Evolutionary conservation across 2,888 invertebrate genomes (phyloP).

Genomic region (Blastobasis lacticolella): DNA sequence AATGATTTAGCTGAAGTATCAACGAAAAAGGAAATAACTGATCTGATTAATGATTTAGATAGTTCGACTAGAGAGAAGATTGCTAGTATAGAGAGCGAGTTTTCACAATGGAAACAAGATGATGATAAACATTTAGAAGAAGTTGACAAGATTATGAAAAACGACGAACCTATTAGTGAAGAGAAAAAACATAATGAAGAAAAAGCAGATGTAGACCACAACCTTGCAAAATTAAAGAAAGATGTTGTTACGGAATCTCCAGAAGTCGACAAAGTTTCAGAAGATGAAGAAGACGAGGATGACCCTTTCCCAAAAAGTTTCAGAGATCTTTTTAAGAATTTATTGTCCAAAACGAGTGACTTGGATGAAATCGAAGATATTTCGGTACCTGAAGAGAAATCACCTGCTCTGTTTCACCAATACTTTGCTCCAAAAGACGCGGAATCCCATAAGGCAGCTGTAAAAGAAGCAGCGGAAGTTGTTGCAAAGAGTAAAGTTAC

Average conservation of each 20-base stretch:
- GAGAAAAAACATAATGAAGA: not conserved
- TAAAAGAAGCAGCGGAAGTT: constrained; percentile 27
- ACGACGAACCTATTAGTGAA: not conserved
- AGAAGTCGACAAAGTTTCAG: too few relatives aligned
- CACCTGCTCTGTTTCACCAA: not conserved
- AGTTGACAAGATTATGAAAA: constrained; percentile 5
- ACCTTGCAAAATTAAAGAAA: too few relatives aligned
- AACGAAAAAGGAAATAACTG: too few relatives aligned
- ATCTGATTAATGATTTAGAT: not conserved
- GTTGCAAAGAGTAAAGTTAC: constrained; percentile 30
- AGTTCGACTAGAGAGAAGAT: not conserved
- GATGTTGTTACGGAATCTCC: too few relatives aligned
- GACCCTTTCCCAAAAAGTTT: constrained; percentile 9
- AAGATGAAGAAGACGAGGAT: not conserved
- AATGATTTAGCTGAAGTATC: not conserved
- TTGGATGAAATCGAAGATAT: not conserved
- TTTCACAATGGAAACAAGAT: too few relatives aligned
- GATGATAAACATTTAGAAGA: too few relatives aligned
- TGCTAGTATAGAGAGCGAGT: too few relatives aligned
- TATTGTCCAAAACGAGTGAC: not conserved
- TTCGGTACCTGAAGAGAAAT: not conserved
- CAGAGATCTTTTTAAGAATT: constrained; percentile 14
- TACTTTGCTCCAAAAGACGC: not conserved
- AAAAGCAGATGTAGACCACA: too few relatives aligned
- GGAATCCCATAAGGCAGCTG: constrained; percentile 17